A percentile compares a stretch with the other conserved stretches of the same genome.
Evolutionary conservation across 2,797 vertebrate genomes (phyloP).

Genomic region (Rhynchotus rufescens): DNA sequence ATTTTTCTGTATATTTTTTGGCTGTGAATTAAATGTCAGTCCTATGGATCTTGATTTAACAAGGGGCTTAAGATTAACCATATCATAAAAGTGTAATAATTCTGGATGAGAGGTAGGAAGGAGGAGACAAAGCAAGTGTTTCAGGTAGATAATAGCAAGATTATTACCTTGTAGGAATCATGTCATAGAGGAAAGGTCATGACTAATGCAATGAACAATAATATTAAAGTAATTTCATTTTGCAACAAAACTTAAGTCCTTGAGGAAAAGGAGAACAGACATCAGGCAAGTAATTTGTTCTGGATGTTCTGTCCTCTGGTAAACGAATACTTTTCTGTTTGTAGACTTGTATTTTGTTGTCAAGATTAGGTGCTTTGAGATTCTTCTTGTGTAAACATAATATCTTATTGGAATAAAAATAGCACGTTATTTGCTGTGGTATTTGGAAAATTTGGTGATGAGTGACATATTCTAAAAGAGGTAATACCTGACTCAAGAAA

Average conservation of each 20-base stretch:
- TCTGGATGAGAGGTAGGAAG: background rate
- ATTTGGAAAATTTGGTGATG: slow-evolving; percentile 41
- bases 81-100: background rate
- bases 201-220: background rate
- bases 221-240: background rate
- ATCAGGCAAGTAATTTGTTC: background rate
- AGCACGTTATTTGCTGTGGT: slow-evolving; percentile 33
- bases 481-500: slow-evolving; percentile 15
- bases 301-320: background rate
- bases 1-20: too few species aligned
- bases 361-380: background rate
- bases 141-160: background rate
- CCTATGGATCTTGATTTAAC: background rate
- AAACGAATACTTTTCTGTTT: background rate
- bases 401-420: slow-evolving; percentile 16
- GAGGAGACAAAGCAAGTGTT: background rate
- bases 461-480: background rate
- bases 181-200: background rate
- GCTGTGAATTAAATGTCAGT: background rate
- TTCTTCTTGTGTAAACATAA: slow-evolving; percentile 12
- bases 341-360: background rate
- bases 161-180: background rate
- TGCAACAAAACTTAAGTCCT: background rate
- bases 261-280: background rate
- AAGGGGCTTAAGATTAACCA: background rate